Evolutionary conservation across 2,113 vertebrate genomes (phyloP).

Genomic region (Haemorhous mexicanus): DNA sequence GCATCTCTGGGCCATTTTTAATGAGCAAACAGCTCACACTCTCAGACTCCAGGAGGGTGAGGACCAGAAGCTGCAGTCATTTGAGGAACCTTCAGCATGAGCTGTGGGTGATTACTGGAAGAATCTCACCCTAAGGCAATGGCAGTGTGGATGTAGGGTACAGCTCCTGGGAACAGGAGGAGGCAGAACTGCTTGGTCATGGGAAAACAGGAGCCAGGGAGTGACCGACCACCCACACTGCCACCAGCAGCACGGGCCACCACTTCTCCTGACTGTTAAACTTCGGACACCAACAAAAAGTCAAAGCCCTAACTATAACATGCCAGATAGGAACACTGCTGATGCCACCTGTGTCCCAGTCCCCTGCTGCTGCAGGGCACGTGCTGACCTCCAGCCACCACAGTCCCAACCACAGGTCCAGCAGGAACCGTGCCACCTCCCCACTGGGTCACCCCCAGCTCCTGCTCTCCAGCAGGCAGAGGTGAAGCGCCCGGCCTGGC

Average conservation of each 20-base stretch:
- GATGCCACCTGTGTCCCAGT: rapidly evolving
- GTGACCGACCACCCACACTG: not conserved
- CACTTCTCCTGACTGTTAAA: not conserved
- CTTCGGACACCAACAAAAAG: rapidly evolving
- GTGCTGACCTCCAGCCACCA: not conserved
- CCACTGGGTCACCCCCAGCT: rapidly evolving
- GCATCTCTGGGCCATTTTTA: not conserved
- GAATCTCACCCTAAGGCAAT: not conserved
- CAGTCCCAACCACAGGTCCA: rapidly evolving
- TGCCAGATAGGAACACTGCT: rapidly evolving
- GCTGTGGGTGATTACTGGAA: not conserved
- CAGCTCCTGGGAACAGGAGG: not conserved
- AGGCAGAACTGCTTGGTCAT: not conserved
- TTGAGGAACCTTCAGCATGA: not conserved
- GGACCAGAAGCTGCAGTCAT: not conserved
- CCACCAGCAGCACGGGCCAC: not conserved
- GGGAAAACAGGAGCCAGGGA: not conserved
- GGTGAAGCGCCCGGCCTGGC: rapidly evolving
- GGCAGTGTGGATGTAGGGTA: rapidly evolving
- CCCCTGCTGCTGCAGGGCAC: not conserved
- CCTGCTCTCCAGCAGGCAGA: not conserved
- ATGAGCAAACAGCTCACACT: not conserved
- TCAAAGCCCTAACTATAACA: rapidly evolving
- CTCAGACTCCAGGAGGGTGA: not conserved
- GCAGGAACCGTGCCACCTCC: not conserved